These are phyloP conservation scores for Eriocheir sinensis DNA, from an alignment of 1,140 invertebrate genomes.

Conservation along the genomic window DNA sequence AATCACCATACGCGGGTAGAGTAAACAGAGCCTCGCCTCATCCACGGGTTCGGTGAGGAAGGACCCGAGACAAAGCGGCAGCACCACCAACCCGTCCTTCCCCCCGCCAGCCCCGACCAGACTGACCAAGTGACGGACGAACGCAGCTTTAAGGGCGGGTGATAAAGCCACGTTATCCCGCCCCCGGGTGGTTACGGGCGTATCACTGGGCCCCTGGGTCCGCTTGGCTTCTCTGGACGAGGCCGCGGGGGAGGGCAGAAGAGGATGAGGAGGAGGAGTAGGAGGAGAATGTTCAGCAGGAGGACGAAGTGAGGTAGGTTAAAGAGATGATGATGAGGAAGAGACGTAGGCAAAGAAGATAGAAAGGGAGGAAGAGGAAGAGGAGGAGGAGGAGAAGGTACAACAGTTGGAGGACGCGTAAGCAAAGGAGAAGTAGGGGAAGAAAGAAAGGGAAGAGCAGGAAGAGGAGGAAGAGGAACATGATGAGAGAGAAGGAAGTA, in stretches of 20 bases:
- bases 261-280: background rate
- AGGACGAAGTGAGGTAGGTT: background rate
- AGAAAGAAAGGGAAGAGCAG: background rate
- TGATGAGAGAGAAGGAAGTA: background rate
- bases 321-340: background rate
- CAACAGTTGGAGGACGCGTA: background rate
- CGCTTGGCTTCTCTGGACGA: background rate
- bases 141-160: slow-evolving; percentile 1
- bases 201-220: background rate
- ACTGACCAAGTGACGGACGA: slow-evolving; percentile 21
- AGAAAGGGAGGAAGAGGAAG: slow-evolving; percentile 33
- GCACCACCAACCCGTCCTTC: background rate
- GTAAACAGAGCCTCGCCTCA: background rate
- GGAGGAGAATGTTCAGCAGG: background rate
- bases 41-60: background rate
- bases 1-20: background rate
- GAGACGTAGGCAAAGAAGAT: background rate
- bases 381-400: background rate
- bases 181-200: slow-evolving; percentile 15
- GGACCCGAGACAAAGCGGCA: background rate
- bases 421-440: background rate
- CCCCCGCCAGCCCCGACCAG: background rate
- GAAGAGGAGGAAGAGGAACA: slow-evolving; percentile 33
- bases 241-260: background rate
- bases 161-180: slow-evolving; percentile 3